Base-by-base conservation (phyloP, 2,888 invertebrate genomes). In the Xanthia icteritia region DNA sequence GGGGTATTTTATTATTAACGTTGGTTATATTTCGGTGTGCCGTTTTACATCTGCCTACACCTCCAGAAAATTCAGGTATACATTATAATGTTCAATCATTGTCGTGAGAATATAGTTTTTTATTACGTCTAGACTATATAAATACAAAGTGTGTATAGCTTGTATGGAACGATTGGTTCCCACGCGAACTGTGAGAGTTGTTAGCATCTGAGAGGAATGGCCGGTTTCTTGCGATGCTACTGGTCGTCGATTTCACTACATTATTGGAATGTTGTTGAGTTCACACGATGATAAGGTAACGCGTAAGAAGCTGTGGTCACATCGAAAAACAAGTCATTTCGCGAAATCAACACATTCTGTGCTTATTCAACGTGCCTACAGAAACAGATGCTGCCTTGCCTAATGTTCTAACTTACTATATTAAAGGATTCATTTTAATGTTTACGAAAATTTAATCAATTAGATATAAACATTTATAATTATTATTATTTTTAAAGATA, bases 111-210 rank as follows among this genome's bases (percentile, higher is more conserved):
- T 65, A 72, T 72, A 23, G 13, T 63, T 70, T 61, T 56, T n/a
- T 61, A 70, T 54, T 5, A 51, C n/a, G 69, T 70, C 66, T 83
- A 85, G 82, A 76, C 68, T 42, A 20, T 20, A 71, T 63, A 45
- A 73, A 63, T 39, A 56, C 31, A 70, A 69, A 23, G 45, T 45
- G 6, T 51, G 13, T 71, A 42, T 64, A 81, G 60, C 17, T 66
- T 58, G 54, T 36, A 39, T 65, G 36, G 20, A 27, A 75, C 20
- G 75, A 71, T 87, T 64, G 74, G 77, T 76, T 81, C 80, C 83
- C 83, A 84, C 83, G 83, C 83, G 13, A 75, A 45, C 83, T 82
- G 75, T 70, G 83, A 85, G 78, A 72, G 76, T 74, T 65, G 65
- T 77, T 60, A 58, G 65, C 68, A 68, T 69, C 82, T 27, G 72